A percentile compares a stretch with the other conserved stretches of the same genome.
Conservation (phyloP, 2,113 vertebrate species). For the Pontoporia blainvillei region DNA sequence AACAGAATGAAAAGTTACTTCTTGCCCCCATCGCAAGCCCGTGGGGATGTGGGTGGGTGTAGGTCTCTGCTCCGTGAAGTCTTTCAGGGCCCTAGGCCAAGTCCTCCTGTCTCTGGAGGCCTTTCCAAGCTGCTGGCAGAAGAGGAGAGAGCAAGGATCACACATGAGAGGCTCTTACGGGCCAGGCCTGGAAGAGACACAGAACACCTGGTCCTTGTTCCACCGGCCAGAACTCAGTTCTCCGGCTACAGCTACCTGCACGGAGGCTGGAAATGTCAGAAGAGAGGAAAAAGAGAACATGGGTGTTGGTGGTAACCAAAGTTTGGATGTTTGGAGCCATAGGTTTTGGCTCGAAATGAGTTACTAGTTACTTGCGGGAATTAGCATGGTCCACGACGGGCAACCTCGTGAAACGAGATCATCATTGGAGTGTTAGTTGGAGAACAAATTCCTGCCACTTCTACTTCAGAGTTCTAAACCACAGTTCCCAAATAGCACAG, state of each 20-base stretch:
- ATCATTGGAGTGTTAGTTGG: slow-evolving; percentile 4
- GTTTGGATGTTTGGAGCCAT: not conserved
- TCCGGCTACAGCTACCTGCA: not conserved
- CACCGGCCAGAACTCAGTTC: not conserved
- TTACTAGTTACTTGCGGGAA: not conserved
- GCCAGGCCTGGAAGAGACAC: not conserved
- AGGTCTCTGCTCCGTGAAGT: not conserved
- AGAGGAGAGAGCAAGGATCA: not conserved
- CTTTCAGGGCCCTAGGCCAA: not conserved
- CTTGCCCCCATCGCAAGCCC: not conserved
- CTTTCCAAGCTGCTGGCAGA: not conserved
- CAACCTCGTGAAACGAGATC: not conserved
- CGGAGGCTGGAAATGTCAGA: not conserved
- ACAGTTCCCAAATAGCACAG: not conserved
- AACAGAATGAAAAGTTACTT: not conserved
- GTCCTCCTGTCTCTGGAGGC: not conserved
- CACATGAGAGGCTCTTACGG: not conserved
- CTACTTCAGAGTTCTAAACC: slow-evolving; percentile 9
- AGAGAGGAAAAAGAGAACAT: not conserved
- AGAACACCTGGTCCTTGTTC: not conserved
- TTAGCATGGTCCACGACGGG: not conserved
- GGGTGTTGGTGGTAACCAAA: not conserved
- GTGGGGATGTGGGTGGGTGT: not conserved
- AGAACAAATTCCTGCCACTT: slow-evolving; percentile 29
- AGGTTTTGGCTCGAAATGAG: not conserved